Base-by-base conservation (phyloP, 1,140 invertebrate genomes). In the Holcopasites calliopsidis region DNA sequence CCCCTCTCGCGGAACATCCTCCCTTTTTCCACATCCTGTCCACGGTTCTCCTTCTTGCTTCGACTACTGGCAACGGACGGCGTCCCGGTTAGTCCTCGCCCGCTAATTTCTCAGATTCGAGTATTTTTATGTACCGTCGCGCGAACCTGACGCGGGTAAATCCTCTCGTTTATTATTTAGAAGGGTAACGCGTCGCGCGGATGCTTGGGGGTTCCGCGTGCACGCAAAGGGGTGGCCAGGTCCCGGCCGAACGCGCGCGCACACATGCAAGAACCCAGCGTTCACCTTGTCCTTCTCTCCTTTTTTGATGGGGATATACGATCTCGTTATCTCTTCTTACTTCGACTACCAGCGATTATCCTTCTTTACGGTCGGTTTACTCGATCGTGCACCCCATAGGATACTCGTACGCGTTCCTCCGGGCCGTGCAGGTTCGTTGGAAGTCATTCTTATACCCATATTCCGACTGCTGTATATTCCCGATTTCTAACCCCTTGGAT, bases 21-120 rank as follows among this genome's bases (percentile, higher is more conserved):
- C 80, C 66, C 70, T 77, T 75, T 83, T 78, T 84, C 61, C 62
- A 31, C 61, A 26, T 31, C 55, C 77, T 74, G 58, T 71, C n/a
- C 44, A 16, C 61, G 42, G 62, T 52, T 60, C 38, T 74, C 55
- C 49, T 54, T 71, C 31, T 62, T 49, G 42, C 60, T 77, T 65
- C 18, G 21, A 44, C 68, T 58, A n/a, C 28, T 54, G 18, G 35
- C 54, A 55, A 76, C 73, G 44, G 62, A 82, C 81, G 83, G 85
- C 81, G 86, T 86, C n/a, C 80, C 87, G 88, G 89, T 88, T 90
- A 89, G 71, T 28, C 38, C 61, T 82, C 85, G 77, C 82, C 87
- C 90, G 90, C 91, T 92, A 92, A 91, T 92, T 92, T 92, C 90
- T 92, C 90, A 92, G 91, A 91, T 91, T 92, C 91, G 88, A 92